Conservation (phyloP, 2,113 vertebrate genomes). For the Grammomys dolichurus region DNA sequence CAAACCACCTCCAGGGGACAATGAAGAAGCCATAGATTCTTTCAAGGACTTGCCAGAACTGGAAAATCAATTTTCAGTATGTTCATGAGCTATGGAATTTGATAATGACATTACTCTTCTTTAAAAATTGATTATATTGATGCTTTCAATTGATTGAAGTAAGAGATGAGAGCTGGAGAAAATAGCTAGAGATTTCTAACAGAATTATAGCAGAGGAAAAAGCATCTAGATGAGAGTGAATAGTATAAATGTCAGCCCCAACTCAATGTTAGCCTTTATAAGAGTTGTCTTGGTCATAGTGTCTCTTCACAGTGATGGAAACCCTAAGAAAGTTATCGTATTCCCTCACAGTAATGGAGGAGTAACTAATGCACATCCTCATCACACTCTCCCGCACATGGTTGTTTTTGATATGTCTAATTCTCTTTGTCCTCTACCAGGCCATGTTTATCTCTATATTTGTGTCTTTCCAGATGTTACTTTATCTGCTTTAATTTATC, state of each 20-base stretch:
- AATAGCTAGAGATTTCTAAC: constrained; percentile 11
- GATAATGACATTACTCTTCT: constrained; percentile 29
- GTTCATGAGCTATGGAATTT: background rate
- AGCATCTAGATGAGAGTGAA: background rate
- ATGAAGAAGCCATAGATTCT: background rate
- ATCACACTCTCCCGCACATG: rapidly evolving
- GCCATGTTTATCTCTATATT: background rate
- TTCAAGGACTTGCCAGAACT: background rate
- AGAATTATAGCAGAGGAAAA: background rate
- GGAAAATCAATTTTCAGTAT: background rate
- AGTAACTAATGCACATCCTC: background rate
- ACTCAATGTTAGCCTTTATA: no score
- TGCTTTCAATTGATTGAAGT: constrained; percentile 53
- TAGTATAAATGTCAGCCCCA: background rate
- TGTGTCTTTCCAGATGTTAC: background rate
- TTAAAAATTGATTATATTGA: constrained; percentile 45
- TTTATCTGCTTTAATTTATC: background rate
- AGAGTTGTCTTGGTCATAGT: no score
- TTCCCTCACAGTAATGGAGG: background rate
- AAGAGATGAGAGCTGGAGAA: background rate
- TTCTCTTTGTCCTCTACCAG: no score
- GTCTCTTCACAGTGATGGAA: no score
- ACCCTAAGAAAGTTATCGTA: no score
- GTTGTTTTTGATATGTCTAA: background rate
- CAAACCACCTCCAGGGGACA: background rate